Evolutionary conservation across 2,888 invertebrate genomes (phyloP).

Genomic region (Cheilosia vulpina): DNA sequence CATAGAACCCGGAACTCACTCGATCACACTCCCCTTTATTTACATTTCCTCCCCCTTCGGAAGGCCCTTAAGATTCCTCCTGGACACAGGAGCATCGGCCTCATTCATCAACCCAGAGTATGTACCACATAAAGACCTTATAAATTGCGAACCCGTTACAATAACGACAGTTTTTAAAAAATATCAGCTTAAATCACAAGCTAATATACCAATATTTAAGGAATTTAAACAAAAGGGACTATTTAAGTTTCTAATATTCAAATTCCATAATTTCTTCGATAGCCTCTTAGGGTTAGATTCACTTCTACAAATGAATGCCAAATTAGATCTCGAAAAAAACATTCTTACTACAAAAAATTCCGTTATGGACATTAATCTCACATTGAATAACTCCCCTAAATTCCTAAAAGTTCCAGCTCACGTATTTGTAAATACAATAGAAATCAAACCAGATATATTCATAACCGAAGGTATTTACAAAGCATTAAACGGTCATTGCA

Average conservation of each 20-base stretch:
- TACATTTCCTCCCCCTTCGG: slow-evolving; percentile 58
- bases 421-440: slow-evolving; percentile 1
- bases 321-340: neutral
- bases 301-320: slow-evolving; percentile 26
- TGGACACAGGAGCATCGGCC: slow-evolving; percentile 49
- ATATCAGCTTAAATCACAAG: slow-evolving; percentile 22
- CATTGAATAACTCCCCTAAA: neutral
- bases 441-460: slow-evolving; percentile 16
- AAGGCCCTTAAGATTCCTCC: slow-evolving; percentile 36
- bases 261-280: slow-evolving; percentile 44
- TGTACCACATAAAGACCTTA: slow-evolving; percentile 18
- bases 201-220: slow-evolving; percentile 9
- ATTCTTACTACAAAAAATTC: too few relatives aligned
- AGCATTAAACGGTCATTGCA: neutral
- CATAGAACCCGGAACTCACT: slow-evolving; percentile 1
- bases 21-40: slow-evolving; percentile 39
- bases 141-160: slow-evolving; percentile 30
- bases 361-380: neutral
- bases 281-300: slow-evolving; percentile 30
- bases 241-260: slow-evolving; percentile 35
- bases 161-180: slow-evolving; percentile 36
- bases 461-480: slow-evolving; percentile 10
- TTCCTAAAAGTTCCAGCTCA: neutral
- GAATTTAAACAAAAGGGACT: slow-evolving; percentile 32
- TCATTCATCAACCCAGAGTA: slow-evolving; percentile 68